Evolutionary conservation across 2,113 vertebrate genomes (phyloP).

Genomic region (Oryzias curvinotus): DNA sequence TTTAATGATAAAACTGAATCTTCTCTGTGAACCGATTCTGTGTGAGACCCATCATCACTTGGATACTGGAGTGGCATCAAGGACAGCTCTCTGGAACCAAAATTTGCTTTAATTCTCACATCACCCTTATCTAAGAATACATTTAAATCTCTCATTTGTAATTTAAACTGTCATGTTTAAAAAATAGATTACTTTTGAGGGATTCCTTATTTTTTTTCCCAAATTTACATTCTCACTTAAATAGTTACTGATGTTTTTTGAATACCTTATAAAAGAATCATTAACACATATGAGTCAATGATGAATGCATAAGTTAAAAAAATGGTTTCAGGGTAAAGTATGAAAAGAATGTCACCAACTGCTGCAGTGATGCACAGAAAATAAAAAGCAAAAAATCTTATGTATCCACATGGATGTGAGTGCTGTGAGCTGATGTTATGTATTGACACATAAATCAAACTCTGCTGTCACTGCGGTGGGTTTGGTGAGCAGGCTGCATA

Average conservation of each 20-base stretch:
- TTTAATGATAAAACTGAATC: neutral
- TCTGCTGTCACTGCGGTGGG: slow-evolving; percentile 23
- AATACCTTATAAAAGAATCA: too few species aligned
- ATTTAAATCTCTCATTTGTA: too few species aligned
- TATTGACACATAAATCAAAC: slow-evolving; percentile 28
- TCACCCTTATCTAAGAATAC: too few species aligned
- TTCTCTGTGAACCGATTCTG: slow-evolving; percentile 16
- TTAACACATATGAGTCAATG: too few species aligned
- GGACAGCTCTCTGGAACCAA: slow-evolving; percentile 18
- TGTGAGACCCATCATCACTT: slow-evolving; percentile 44
- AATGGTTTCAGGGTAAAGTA: too few species aligned
- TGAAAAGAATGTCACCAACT: too few species aligned
- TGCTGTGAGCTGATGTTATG: neutral
- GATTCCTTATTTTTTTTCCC: too few species aligned
- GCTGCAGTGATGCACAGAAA: neutral
- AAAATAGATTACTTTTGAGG: too few species aligned
- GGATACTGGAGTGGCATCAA: slow-evolving; percentile 48
- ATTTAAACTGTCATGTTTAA: too few species aligned
- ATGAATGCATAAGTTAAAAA: too few species aligned
- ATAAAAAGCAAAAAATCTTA: slow-evolving; percentile 18
- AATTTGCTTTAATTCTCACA: neutral
- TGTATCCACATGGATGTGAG: slow-evolving; percentile 9
- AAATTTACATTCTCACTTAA: too few species aligned
- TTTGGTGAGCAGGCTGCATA: slow-evolving; percentile 43
- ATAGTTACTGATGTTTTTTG: too few species aligned